Base-by-base conservation (phyloP, 2,113 vertebrate genomes). In the Morone saxatilis region DNA sequence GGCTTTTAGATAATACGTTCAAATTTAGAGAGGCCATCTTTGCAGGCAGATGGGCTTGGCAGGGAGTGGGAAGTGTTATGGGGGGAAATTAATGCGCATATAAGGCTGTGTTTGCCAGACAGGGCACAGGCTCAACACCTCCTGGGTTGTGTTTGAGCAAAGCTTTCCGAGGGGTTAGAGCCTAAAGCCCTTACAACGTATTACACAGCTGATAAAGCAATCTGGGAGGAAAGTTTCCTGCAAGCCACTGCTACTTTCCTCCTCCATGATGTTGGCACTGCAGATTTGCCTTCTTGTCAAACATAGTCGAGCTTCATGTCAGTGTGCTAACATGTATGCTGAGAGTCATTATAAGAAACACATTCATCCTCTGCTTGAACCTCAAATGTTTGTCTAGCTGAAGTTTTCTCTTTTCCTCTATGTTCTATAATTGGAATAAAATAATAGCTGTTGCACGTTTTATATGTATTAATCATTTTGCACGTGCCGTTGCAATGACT, bases 91-190 rank as follows among this genome's bases (percentile, higher is more conserved):
- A 89, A 93, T 90, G 93, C 41, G 72, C 87, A 83, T 89, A 86
- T 87, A 90, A 71, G 88, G 57, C 84, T 71, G 77, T 90, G 92
- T 93, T 94, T 93, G 89, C 87, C 88, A 93, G 92, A 80, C 91
- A 86, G 90, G 91, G 90, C 86, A 87, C 84, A 20, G 87, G 89
- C 94, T 94, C 91, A 91, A 78, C 82, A 88, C 92, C 94, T 94
- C 93, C 94, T 94, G 93, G 92, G 85, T 80, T 89, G 85, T 94
- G 92, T 95, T 94, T 94, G 93, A 93, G 91, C 76, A 91, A 80
- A 88, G 94, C 91, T 94, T 94, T 92, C 86, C 17, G 41, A 86
- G 76, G 91, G 90, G 92, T 93, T 94, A 83, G 81, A 89, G 80
- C 89, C 86, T 77, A 90, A 93, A 94, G 92, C 91, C 92, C 79